Evolutionary conservation across 2,113 vertebrate genomes (phyloP), one percentile per base, ranked within the genome.

Genomic region (Pseudorhombus dupliciocellatus): DNA sequence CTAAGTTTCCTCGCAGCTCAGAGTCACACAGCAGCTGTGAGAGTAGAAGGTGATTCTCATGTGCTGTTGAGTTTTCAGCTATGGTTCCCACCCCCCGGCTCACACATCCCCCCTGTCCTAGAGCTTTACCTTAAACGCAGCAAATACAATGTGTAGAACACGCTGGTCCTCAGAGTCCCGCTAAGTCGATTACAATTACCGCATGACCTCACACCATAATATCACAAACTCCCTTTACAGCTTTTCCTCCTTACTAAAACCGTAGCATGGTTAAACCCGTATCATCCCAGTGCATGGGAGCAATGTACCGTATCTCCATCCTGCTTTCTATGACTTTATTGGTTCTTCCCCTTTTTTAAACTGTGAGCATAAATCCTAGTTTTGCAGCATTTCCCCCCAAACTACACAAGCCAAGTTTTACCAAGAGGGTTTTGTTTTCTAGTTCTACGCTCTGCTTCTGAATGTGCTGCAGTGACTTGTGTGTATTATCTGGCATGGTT

Each of bases 31-130:
- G 48, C 91, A 87, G 80, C 87, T 84, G 72, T 85, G 57, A 90
- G 72, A 79, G 78, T 86, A 88, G 86, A 88, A 92, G 92, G 91
- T 92, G 91, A 89, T 90, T 88, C 69, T 79, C 78, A 82, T 87
- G 84, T 87, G 79, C 76, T 78, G 79, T 83, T 90, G 46, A 65
- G 53, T 84, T 84, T 81, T 87, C n/a, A 89, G 63, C 83, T 76
- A 73, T 79, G 59, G 76, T 56, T 82, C 46, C 73, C 72, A 48
- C 52, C 70, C 81, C 81, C 64, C 30, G 64, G 55, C 80, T 79
- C 69, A 71, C n/a, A 60, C 46, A 44, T n/a, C n/a, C 10, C 55
- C 66, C 54, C 66, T 50, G 42, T 66, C 57, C 51, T 74, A 62
- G 62, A 84, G 65, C 69, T 81, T 78, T 44, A 75, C 59, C 55